These are phyloP conservation scores for Therioaphis trifolii DNA, from an alignment of 2,888 invertebrate species.

Conservation along the genomic window DNA sequence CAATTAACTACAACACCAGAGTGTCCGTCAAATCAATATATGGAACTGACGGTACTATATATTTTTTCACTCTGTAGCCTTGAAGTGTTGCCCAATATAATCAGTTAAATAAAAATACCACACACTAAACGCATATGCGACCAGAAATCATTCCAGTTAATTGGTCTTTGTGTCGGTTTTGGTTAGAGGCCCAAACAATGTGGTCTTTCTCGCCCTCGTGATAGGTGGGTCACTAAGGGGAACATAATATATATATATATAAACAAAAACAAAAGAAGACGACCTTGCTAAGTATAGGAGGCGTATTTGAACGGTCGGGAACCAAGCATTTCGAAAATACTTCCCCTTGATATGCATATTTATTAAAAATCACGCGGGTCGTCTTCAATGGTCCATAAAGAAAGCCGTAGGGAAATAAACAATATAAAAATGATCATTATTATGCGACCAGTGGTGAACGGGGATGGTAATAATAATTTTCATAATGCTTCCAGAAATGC, in stretches of 20 bases:
- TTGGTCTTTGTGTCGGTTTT: constrained; percentile 49
- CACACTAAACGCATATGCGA: constrained; percentile 15
- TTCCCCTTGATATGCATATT: constrained; percentile 3
- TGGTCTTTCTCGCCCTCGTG: neutral
- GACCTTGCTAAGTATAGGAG: neutral
- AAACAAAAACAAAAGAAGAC: constrained; percentile 2
- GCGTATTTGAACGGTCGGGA: neutral
- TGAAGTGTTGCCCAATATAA: neutral
- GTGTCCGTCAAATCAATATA: constrained; percentile 26
- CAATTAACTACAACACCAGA: neutral
- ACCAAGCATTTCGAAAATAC: neutral
- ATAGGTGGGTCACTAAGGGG: neutral
- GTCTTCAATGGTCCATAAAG: neutral
- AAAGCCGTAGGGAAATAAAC: neutral
- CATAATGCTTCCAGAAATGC: neutral
- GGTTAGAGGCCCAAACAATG: constrained; percentile 35
- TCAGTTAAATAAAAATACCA: constrained; percentile 27
- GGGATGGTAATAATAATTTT: constrained; percentile 13
- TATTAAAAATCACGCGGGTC: constrained; percentile 17
- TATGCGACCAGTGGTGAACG: neutral
- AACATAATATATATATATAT: neutral
- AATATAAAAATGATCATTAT: constrained; percentile 11
- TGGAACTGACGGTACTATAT: neutral
- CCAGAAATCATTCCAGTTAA: constrained; percentile 38
- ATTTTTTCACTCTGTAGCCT: neutral